Evolutionary conservation across 2,888 invertebrate species (phyloP).

Genomic region (Agrochola lychnidis): DNA sequence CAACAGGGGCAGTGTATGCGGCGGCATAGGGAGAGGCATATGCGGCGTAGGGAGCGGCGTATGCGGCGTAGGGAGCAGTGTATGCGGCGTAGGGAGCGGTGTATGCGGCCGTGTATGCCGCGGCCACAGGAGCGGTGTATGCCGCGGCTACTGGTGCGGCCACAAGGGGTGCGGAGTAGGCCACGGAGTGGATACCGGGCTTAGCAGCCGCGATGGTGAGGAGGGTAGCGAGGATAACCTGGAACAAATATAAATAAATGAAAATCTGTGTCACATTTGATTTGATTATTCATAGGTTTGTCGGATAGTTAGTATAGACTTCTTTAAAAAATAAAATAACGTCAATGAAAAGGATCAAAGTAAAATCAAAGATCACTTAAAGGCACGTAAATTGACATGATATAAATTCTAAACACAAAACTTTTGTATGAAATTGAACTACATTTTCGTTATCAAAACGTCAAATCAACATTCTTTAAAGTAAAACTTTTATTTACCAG

Average conservation of each 20-base stretch:
- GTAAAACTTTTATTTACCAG: constrained; percentile 78
- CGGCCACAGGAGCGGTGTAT: constrained; percentile 69
- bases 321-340: neutral
- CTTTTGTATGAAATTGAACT: constrained; percentile 1
- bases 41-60: constrained; percentile 72
- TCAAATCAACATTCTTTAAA: constrained; percentile 1
- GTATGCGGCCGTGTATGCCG: constrained; percentile 70
- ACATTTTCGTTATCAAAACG: constrained; percentile 15
- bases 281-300: neutral
- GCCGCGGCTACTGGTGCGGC: constrained; percentile 59
- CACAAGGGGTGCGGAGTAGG: constrained; percentile 73
- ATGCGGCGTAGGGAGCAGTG: constrained; percentile 71
- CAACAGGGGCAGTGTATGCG: constrained; percentile 71
- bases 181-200: constrained; percentile 82
- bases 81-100: constrained; percentile 77
- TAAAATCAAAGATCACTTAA: neutral
- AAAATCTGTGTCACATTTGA: neutral
- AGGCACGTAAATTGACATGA: neutral
- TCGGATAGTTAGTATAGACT: neutral
- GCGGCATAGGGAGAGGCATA: constrained; percentile 74
- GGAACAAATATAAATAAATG: constrained; percentile 39
- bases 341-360: neutral
- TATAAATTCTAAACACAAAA: constrained; percentile 12
- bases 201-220: constrained; percentile 84
- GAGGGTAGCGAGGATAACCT: constrained; percentile 83